phyloP scores from a whole-genome alignment of 1,140 invertebrate genomes.

The Sarcophaga peregrina region DNA sequence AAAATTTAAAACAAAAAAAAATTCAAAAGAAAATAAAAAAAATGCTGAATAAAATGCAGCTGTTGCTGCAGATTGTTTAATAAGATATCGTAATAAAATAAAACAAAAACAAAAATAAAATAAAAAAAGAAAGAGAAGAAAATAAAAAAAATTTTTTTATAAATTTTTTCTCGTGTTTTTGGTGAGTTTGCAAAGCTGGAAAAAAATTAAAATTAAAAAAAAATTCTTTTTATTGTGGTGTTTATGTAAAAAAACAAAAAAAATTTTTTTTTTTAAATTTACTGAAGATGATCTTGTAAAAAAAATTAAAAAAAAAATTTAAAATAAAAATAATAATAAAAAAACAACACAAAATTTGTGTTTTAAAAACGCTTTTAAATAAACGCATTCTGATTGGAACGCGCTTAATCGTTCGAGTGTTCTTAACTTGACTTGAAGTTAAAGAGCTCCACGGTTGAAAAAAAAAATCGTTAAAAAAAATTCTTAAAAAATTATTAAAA shows the following conservation, averaged over 20 bases:
- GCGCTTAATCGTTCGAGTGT: slow-evolving; percentile 46
- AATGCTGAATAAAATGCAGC: slow-evolving; percentile 28
- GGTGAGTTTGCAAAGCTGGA: slow-evolving; percentile 10
- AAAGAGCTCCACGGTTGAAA: slow-evolving; percentile 32
- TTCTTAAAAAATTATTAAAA: background rate
- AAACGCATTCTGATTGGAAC: slow-evolving; percentile 39
- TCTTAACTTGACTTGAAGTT: slow-evolving; percentile 45
- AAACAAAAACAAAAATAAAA: background rate
- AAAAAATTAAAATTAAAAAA: background rate
- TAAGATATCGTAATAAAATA: background rate
- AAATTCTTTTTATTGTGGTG: background rate
- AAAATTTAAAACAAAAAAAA: background rate
- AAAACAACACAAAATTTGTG: background rate
- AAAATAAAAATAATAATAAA: background rate
- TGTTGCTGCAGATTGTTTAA: slow-evolving; percentile 22
- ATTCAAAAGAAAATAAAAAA: background rate
- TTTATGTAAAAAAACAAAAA: background rate
- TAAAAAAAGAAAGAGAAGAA: slow-evolving; percentile 10
- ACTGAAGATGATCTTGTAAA: slow-evolving; percentile 36
- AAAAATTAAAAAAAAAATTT: background rate
- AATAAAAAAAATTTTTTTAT: background rate
- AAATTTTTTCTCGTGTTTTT: slow-evolving; percentile 6
- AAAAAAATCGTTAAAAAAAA: background rate
- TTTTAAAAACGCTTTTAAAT: slow-evolving; percentile 45
- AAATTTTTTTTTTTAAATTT: background rate